These are phyloP conservation scores for Limenitis camilla DNA, from an alignment of 2,888 invertebrate genomes.

Conservation along the genomic window DNA sequence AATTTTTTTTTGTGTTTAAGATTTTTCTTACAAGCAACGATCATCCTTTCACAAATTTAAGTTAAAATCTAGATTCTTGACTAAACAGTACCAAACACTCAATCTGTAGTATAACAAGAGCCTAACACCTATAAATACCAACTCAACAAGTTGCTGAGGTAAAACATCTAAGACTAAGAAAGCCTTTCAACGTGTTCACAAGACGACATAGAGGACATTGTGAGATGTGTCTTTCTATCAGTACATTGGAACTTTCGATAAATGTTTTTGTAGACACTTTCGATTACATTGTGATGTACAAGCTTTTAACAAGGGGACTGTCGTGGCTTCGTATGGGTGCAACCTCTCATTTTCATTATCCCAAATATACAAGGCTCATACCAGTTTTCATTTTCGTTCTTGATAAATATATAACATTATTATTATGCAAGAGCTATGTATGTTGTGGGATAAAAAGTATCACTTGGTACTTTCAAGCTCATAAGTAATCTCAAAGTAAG, in stretches of 20 bases:
- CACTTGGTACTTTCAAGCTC: too few relatives aligned
- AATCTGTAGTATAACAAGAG: background rate
- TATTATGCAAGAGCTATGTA: too few relatives aligned
- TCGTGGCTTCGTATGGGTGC: too few relatives aligned
- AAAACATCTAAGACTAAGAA: constrained; percentile 16
- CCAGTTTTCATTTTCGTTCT: too few relatives aligned
- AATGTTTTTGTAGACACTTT: background rate
- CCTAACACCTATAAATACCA: constrained; percentile 16
- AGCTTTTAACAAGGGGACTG: too few relatives aligned
- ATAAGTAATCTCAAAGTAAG: too few relatives aligned
- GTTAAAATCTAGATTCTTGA: background rate
- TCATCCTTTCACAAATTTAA: background rate
- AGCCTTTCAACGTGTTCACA: constrained; percentile 18
- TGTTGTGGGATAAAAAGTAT: too few relatives aligned
- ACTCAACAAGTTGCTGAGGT: constrained; percentile 9
- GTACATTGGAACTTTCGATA: constrained; percentile 8
- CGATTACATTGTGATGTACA: too few relatives aligned
- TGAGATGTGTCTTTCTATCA: constrained; percentile 14
- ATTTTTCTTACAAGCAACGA: background rate
- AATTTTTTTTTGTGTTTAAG: too few relatives aligned
- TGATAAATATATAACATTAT: too few relatives aligned
- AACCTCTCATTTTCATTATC: too few relatives aligned
- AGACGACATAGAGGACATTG: constrained; percentile 19
- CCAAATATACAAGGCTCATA: too few relatives aligned
- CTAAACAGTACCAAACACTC: background rate